phyloP scores from a whole-genome alignment of 1,140 invertebrate species.

The Dendroctonus ponderosae region DNA sequence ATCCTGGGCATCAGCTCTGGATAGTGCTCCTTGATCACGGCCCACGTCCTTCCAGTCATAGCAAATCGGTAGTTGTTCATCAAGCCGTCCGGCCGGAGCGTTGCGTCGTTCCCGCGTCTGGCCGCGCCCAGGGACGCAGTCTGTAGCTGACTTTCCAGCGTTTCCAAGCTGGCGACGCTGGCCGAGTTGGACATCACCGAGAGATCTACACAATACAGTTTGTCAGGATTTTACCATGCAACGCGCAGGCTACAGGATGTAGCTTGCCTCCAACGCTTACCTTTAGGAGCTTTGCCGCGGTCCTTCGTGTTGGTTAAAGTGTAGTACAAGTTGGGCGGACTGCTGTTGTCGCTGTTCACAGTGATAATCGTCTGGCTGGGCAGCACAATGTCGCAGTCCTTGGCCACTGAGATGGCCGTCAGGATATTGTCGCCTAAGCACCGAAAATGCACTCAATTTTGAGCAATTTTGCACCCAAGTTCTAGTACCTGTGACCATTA shows the following conservation, averaged over 20 bases:
- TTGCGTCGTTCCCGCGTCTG: conserved; percentile 1
- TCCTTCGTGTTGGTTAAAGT: conserved; percentile 45
- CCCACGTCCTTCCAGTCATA: conserved; percentile 77
- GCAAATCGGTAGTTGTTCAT: conserved; percentile 66
- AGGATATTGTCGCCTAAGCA: conserved; percentile 89
- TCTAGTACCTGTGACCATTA: conserved; percentile 90
- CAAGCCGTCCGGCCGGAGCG: conserved; percentile 17
- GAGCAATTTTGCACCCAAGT: neutral
- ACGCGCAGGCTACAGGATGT: too few species aligned
- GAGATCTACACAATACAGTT: conserved; percentile 27
- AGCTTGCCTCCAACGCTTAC: conserved; percentile 4
- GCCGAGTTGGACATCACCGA: conserved; percentile 51
- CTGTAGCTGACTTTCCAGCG: conserved; percentile 53
- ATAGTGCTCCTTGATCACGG: conserved; percentile 70
- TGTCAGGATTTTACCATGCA: neutral
- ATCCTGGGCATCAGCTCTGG: conserved; percentile 71
- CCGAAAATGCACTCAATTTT: neutral
- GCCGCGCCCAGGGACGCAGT: conserved; percentile 19
- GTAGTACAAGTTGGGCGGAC: conserved; percentile 46
- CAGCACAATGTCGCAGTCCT: conserved; percentile 90
- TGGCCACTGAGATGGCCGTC: conserved; percentile 93
- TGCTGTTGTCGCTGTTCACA: conserved; percentile 40
- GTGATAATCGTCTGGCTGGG: conserved; percentile 69
- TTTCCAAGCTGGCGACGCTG: conserved; percentile 62
- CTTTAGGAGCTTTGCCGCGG: conserved; percentile 17